Evolutionary conservation across 2,113 vertebrate genomes (phyloP).

Genomic region (Calonectris borealis): DNA sequence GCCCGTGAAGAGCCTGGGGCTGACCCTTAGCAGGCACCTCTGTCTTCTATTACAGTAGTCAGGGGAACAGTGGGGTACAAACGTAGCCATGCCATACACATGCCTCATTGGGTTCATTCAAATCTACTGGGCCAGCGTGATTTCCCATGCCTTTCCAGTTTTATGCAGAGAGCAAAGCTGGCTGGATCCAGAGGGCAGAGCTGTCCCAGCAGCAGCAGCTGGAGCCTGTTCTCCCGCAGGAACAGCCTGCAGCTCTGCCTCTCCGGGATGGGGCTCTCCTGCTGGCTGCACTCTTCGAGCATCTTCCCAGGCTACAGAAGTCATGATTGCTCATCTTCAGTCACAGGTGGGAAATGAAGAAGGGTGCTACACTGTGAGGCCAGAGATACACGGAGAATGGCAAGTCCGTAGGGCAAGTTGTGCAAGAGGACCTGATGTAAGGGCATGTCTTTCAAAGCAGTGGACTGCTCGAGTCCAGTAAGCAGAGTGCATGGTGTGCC

Average conservation of each 20-base stretch:
- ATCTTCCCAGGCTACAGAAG: background rate
- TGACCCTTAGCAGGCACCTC: background rate
- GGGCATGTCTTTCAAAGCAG: background rate
- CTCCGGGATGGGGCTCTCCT: accelerated
- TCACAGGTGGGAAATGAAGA: background rate
- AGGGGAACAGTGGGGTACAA: background rate
- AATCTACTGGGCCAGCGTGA: background rate
- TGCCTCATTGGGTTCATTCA: background rate
- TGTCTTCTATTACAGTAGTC: background rate
- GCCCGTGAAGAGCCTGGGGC: background rate
- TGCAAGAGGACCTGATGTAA: background rate
- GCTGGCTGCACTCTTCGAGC: background rate
- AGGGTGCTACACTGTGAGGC: background rate
- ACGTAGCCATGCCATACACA: background rate
- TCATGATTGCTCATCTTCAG: background rate
- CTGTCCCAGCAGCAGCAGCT: background rate
- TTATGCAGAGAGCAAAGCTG: background rate
- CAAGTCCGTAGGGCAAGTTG: background rate
- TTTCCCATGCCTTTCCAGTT: background rate
- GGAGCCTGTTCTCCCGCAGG: background rate
- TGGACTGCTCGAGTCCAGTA: background rate
- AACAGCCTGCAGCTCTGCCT: background rate
- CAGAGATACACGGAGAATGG: background rate
- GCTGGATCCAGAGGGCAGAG: background rate
- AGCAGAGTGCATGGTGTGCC: background rate